phyloP scores from a whole-genome alignment of 2,797 vertebrate species.

The Tapirus indicus region DNA sequence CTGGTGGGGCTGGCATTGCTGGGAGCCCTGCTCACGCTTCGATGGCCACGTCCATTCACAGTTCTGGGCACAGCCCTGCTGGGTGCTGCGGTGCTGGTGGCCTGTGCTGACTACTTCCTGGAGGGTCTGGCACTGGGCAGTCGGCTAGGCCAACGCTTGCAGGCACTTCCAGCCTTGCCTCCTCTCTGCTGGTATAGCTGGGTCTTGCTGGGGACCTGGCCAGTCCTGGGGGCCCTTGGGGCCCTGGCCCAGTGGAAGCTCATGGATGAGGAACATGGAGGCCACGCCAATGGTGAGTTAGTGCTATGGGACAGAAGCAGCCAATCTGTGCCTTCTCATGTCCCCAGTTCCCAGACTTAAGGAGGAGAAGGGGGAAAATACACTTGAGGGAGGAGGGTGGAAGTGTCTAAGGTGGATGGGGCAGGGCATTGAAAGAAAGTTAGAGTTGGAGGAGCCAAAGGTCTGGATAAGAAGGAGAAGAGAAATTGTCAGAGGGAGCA shows the following conservation, averaged over 20 bases:
- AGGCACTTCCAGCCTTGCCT: constrained; percentile 86
- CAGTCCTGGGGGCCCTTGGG: constrained; percentile 91
- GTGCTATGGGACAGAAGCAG: not conserved
- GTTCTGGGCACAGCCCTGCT: constrained; percentile 92
- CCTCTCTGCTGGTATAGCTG: constrained; percentile 95
- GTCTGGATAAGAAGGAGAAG: not conserved
- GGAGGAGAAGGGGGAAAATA: not conserved
- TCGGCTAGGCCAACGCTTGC: constrained; percentile 90
- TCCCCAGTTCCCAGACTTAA: not conserved
- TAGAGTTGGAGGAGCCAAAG: not conserved
- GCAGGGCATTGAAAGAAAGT: not conserved
- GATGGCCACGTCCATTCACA: constrained; percentile 93
- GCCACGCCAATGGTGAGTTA: constrained; percentile 92
- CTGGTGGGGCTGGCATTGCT: constrained; percentile 93
- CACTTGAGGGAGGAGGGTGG: not conserved
- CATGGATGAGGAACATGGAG: constrained; percentile 90
- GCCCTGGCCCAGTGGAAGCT: constrained; percentile 94
- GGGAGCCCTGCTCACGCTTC: constrained; percentile 93
- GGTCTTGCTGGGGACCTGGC: constrained; percentile 94
- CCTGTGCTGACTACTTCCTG: constrained; percentile 93
- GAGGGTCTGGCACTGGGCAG: constrained; percentile 91
- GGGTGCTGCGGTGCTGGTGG: constrained; percentile 92
- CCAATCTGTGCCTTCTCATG: not conserved
- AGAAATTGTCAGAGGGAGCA: not conserved
- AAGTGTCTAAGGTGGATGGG: not conserved